phyloP scores from a whole-genome alignment of 1,140 invertebrate species.

The Muscidifurax raptorellus region DNA sequence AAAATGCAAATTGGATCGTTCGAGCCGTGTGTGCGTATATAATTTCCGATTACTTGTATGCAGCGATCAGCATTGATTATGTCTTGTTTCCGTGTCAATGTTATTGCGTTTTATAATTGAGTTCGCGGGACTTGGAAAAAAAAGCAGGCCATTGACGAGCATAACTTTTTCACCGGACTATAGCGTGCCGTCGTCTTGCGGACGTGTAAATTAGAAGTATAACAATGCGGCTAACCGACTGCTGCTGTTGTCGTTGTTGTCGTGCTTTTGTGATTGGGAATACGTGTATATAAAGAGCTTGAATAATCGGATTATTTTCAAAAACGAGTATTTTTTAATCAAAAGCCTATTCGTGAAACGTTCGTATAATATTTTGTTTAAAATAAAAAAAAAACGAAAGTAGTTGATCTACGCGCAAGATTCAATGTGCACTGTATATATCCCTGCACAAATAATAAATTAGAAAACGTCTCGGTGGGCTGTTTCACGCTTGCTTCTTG shows the following conservation, averaged over 20 bases:
- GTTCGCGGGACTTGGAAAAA: background rate
- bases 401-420: no score
- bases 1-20: background rate
- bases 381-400: no score
- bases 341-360: no score
- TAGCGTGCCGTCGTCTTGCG: background rate
- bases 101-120: constrained; percentile 17
- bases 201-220: background rate
- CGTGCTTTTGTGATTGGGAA: background rate
- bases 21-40: background rate
- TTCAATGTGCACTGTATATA: no score
- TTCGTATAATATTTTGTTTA: no score
- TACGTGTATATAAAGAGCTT: background rate
- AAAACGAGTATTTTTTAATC: background rate
- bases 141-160: background rate
- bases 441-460: background rate
- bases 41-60: background rate
- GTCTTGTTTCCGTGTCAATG: background rate
- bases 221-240: background rate
- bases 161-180: background rate
- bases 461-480: background rate
- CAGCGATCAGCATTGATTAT: background rate
- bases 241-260: no score
- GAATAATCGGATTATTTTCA: background rate
- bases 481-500: background rate